phyloP scores from a whole-genome alignment of 1,140 invertebrate species.

The Aphelenchoides besseyi region DNA sequence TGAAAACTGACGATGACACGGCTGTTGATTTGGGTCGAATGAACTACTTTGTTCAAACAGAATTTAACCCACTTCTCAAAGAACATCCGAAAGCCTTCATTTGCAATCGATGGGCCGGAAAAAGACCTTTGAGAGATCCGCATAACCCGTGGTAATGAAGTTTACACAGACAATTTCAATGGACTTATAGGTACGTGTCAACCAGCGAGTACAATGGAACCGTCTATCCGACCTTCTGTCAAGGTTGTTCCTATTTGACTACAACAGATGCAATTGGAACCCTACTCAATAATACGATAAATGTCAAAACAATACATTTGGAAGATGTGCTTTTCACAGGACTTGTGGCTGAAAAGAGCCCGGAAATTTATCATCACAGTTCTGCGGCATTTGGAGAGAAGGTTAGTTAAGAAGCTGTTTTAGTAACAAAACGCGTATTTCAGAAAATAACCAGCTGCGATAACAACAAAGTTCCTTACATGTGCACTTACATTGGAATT shows the following conservation, averaged over 20 bases:
- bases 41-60: not conserved
- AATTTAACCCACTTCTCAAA: not conserved
- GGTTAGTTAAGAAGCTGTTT: not conserved
- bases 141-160: not conserved
- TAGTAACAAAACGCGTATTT: not conserved
- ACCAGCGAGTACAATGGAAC: not conserved
- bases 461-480: not conserved
- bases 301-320: not conserved
- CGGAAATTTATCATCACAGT: not conserved
- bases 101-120: not conserved
- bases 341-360: not conserved
- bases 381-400: not conserved
- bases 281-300: not conserved
- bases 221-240: constrained; percentile 16
- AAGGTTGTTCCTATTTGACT: constrained; percentile 19
- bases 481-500: not conserved
- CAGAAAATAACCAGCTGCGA: no score
- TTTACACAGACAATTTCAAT: not conserved
- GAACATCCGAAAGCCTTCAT: not conserved
- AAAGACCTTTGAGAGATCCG: not conserved
- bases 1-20: constrained; percentile 24
- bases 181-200: constrained; percentile 1
- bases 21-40: not conserved
- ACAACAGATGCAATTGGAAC: not conserved
- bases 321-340: constrained; percentile 9